phyloP scores from a whole-genome alignment of 2,113 vertebrate species.

The Mionectes macconnelli region DNA sequence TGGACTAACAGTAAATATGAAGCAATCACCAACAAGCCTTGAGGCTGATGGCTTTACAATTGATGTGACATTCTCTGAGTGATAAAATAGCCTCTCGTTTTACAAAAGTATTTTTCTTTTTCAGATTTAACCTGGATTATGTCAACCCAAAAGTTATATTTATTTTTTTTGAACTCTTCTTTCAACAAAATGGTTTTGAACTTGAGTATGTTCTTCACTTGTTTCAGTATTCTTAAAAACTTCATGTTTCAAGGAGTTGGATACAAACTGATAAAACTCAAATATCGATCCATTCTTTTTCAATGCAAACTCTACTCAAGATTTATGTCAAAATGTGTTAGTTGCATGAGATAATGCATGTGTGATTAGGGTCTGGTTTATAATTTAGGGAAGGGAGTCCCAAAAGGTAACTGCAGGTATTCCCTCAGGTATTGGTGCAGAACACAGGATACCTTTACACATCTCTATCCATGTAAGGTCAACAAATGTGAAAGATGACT shows the following conservation, averaged over 20 bases:
- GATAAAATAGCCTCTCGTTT: slow-evolving; percentile 92
- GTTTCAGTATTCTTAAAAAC: slow-evolving; percentile 62
- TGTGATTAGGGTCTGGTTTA: slow-evolving; percentile 40
- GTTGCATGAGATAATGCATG: slow-evolving; percentile 3
- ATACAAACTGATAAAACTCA: slow-evolving; percentile 59
- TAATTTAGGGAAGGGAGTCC: slow-evolving; percentile 32
- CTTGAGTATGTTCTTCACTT: slow-evolving; percentile 24
- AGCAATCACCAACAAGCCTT: slow-evolving; percentile 98
- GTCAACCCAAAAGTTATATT: slow-evolving; percentile 77
- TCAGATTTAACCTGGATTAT: slow-evolving; percentile 85
- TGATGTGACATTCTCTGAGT: slow-evolving; percentile 99
- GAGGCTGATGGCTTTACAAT: slow-evolving; percentile 98
- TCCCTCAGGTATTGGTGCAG: slow-evolving; percentile 25
- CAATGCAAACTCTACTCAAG: slow-evolving; percentile 58
- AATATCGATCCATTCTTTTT: slow-evolving; percentile 65
- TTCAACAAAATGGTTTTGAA: slow-evolving; percentile 23
- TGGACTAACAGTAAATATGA: slow-evolving; percentile 93
- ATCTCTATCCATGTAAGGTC: slow-evolving; percentile 12
- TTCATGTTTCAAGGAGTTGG: slow-evolving; percentile 54
- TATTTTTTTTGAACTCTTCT: slow-evolving; percentile 44
- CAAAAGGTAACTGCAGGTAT: background rate
- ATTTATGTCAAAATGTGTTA: slow-evolving; percentile 57
- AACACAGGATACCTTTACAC: slow-evolving; percentile 39
- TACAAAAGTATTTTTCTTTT: slow-evolving; percentile 87
- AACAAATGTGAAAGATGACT: slow-evolving; percentile 49